A percentile compares a stretch with the other conserved stretches of the same genome.
These are phyloP conservation scores for Eremophila alpestris DNA, from an alignment of 2,797 vertebrate genomes.

Conservation along the genomic window DNA sequence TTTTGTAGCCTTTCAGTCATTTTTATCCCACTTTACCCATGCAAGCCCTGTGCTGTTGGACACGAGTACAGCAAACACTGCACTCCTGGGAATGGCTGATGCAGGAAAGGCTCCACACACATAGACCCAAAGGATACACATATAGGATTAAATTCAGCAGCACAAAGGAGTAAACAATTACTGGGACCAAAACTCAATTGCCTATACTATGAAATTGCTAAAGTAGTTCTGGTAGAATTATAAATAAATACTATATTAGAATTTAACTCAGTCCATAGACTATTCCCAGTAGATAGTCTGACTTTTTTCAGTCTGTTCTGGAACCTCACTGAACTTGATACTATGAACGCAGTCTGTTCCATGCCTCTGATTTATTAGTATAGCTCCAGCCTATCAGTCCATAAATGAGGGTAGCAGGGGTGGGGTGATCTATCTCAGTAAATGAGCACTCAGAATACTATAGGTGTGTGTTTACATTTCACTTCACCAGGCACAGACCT, in stretches of 20 bases:
- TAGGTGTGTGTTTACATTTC: neutral
- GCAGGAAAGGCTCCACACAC: neutral
- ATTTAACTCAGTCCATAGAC: neutral
- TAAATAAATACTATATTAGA: neutral
- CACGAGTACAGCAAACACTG: neutral
- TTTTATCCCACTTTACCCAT: neutral
- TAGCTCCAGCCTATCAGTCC: neutral
- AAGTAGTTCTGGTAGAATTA: slow-evolving; percentile 1
- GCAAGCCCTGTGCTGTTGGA: neutral
- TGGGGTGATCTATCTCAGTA: neutral
- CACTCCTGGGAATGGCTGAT: neutral
- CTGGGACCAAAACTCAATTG: slow-evolving; percentile 42
- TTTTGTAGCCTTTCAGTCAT: neutral
- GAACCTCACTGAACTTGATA: neutral
- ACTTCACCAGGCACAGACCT: neutral
- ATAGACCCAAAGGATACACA: neutral
- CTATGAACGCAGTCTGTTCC: neutral
- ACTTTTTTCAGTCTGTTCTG: neutral
- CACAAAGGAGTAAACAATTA: slow-evolving; percentile 48
- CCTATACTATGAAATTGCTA: neutral
- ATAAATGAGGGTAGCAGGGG: neutral
- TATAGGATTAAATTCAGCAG: neutral
- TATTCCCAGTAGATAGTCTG: neutral
- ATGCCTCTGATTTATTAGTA: neutral
- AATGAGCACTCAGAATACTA: neutral